Percentiles rank a stretch among this genome's conserved stretches.
phyloP scores from a whole-genome alignment of 37 sponge, comb jelly and placozoan genomes.

The Haliclona indistincta region DNA sequence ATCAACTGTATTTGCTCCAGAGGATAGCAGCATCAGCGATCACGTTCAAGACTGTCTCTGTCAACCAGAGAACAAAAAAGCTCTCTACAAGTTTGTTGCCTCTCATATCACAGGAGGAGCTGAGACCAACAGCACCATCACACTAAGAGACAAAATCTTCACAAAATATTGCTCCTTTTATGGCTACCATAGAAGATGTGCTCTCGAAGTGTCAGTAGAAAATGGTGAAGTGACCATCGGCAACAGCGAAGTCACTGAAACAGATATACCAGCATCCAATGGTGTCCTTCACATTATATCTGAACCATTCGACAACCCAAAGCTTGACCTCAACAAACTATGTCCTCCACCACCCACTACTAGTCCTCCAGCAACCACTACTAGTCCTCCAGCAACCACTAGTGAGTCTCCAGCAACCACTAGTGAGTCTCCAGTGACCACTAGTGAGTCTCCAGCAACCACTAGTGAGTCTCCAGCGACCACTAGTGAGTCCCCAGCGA shows the following conservation, averaged over 20 bases:
- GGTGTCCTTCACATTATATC: conserved; percentile 51
- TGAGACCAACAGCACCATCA: conserved; percentile 32
- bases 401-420: no score
- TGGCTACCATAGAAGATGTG: background rate
- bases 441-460: no score
- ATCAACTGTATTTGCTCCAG: conserved; percentile 48
- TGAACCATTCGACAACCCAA: conserved; percentile 12
- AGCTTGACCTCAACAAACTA: conserved; percentile 30
- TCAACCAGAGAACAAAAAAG: conserved; percentile 3
- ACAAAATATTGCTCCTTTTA: conserved; percentile 11
- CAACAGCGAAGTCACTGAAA: background rate
- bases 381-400: conserved; percentile 4
- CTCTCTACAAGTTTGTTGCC: conserved; percentile 29
- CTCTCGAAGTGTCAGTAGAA: background rate
- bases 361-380: conserved; percentile 25
- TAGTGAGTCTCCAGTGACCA: no score
- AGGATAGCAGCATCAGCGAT: conserved; percentile 18
- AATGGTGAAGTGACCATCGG: background rate
- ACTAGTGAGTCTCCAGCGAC: no score
- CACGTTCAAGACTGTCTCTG: background rate
- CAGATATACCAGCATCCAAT: conserved; percentile 46
- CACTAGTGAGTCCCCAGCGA: no score
- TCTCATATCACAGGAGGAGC: conserved; percentile 36
- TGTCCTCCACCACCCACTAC: conserved; percentile 25
- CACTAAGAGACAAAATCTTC: background rate